Evolutionary conservation across 2,113 vertebrate genomes (phyloP), one percentile per base, ranked within the genome.

Genomic region (Lanius collurio): DNA sequence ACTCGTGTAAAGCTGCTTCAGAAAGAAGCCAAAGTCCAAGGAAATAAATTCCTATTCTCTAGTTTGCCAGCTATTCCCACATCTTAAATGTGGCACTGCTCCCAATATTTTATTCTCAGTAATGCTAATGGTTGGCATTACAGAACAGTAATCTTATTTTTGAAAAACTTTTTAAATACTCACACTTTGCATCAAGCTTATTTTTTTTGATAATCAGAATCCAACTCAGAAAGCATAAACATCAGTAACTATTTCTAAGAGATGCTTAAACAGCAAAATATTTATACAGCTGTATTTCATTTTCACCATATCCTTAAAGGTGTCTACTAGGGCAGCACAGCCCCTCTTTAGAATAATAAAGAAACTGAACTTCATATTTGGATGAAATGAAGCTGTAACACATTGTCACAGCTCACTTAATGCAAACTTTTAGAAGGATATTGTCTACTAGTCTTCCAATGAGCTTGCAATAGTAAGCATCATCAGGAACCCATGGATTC

Each of bases 381-480:
- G 20, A 69, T 15, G 11, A 77, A 85, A 60, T 7, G 3, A 83
- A 87, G 41, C 53, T 37, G 1, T 14, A 74, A 39, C 33, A 47
- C 15, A 47, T 2, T 56, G 33, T 49, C 35, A 67, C 23, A 83
- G 55, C 22, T 65, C 28, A 37, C 27, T 60, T 35, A 37, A 71
- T 7, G 9, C 11, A 44, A 47, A 20, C 42, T 42, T 70, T n/a
- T 68, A 73, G 90, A 99, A 99, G 99, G 99, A 99, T 99, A 99
- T 99, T 99, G 96, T 99, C 99, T 62, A 99, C 99, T 16, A 99
- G 97, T 88, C 99, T 99, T 67, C 99, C 99, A 94, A 99, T 99
- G 71, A 99, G 98, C 94, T 99, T 99, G 98, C 99, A 99, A 94
- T 99, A 99, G 96, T 99, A 99, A 52, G 98, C 98, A 93, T 99